Percentiles rank a stretch among this genome's conserved stretches.
These are phyloP conservation scores for Ahaetulla prasina DNA, from an alignment of 2,113 vertebrate species.

Conservation along the genomic window DNA sequence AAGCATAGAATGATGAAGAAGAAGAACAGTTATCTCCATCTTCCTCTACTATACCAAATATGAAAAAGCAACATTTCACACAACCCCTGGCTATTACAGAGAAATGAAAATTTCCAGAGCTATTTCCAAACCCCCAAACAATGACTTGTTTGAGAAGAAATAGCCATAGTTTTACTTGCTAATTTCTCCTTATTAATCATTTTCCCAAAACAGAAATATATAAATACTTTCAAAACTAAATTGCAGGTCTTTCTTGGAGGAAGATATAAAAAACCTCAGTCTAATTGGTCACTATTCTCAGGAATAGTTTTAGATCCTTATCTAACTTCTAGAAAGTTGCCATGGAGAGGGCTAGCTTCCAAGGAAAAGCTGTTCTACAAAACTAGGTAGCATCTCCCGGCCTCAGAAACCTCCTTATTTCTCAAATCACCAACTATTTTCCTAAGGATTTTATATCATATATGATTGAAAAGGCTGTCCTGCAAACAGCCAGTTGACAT, in stretches of 20 bases:
- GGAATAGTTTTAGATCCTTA: not conserved
- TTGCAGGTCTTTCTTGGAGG: not conserved
- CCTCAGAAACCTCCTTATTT: not conserved
- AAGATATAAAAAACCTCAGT: not conserved
- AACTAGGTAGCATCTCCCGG: not conserved
- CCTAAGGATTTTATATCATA: not conserved
- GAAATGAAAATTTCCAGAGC: accelerated
- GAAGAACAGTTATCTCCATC: not conserved
- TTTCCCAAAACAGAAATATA: not conserved
- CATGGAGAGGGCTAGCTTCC: not conserved
- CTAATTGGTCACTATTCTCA: not conserved
- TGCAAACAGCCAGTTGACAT: not conserved
- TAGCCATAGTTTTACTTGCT: not conserved
- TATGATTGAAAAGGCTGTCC: not conserved
- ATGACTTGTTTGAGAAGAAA: not conserved
- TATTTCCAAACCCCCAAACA: not conserved
- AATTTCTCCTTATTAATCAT: not conserved
- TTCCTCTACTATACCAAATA: accelerated
- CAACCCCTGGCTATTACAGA: not conserved
- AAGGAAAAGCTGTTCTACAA: not conserved
- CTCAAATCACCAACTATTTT: not conserved
- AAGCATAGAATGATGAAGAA: accelerated
- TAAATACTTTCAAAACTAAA: not conserved
- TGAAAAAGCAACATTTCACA: not conserved
- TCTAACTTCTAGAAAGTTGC: not conserved